A percentile compares a stretch with the other conserved stretches of the same genome.
Conservation (phyloP, 1,140 invertebrate genomes). For the Drosophila oshimai region DNA sequence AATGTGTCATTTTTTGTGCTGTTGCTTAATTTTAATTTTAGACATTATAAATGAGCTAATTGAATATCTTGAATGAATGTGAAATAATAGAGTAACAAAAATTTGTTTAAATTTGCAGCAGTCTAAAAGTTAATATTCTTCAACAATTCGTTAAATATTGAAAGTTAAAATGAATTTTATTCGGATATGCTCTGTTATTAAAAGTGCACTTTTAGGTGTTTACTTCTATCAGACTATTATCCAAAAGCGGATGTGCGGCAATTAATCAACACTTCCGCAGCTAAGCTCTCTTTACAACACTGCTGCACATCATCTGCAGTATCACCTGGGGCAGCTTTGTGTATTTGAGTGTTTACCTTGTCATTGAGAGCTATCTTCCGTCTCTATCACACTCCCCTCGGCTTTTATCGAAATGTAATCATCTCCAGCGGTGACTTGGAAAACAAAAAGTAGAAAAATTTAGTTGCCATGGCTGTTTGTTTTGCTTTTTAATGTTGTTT, state of each 20-base stretch:
- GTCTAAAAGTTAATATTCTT: too few relatives aligned
- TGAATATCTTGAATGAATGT: background rate
- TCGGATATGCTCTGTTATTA: too few relatives aligned
- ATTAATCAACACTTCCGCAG: conserved; percentile 50
- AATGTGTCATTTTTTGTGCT: background rate
- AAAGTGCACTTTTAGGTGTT: background rate
- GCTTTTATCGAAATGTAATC: conserved; percentile 52
- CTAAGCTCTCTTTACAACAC: conserved; percentile 40
- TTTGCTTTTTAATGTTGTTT: conserved; percentile 69
- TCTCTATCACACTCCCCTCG: background rate
- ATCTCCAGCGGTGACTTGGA: conserved; percentile 29
- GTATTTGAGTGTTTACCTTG: conserved; percentile 21
- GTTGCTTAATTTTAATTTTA: background rate
- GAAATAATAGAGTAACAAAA: too few relatives aligned
- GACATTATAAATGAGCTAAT: background rate
- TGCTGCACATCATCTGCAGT: conserved; percentile 22
- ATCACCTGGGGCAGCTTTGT: conserved; percentile 2
- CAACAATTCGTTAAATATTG: too few relatives aligned
- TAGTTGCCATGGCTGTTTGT: conserved; percentile 63
- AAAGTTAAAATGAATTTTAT: too few relatives aligned
- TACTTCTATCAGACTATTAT: conserved; percentile 9
- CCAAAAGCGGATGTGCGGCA: conserved; percentile 36
- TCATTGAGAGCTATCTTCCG: conserved; percentile 29
- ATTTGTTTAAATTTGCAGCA: background rate
- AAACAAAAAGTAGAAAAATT: conserved; percentile 31